These are phyloP conservation scores for Scolopax mira DNA, from an alignment of 2,113 vertebrate species.

Conservation along the genomic window DNA sequence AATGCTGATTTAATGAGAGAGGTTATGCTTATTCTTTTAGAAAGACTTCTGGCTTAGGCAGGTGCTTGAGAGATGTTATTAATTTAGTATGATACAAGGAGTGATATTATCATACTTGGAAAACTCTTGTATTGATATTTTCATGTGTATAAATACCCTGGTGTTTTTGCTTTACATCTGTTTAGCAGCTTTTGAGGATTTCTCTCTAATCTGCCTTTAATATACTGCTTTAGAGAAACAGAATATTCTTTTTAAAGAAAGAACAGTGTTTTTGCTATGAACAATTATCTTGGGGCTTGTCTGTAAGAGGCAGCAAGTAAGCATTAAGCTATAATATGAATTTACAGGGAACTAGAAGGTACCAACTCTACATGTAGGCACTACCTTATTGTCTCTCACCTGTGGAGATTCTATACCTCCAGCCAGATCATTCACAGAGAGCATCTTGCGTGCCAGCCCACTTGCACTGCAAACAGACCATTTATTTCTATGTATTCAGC, in stretches of 20 bases:
- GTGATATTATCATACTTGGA: background rate
- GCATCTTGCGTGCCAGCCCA: background rate
- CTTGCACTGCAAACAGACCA: background rate
- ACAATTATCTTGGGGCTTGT: background rate
- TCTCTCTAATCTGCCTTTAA: conserved; percentile 4
- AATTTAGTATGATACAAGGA: conserved; percentile 54
- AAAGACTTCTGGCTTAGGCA: conserved; percentile 79
- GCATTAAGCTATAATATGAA: background rate
- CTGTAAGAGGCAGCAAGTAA: background rate
- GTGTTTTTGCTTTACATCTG: background rate
- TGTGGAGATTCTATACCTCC: background rate
- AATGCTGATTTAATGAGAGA: conserved; percentile 85
- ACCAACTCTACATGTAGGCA: background rate
- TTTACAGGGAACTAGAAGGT: background rate
- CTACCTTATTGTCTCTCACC: background rate
- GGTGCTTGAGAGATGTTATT: conserved; percentile 69
- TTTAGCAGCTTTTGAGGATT: background rate
- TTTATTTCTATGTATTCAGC: background rate
- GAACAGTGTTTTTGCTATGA: background rate
- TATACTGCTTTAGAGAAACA: background rate
- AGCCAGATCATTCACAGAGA: background rate
- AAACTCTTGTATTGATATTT: background rate
- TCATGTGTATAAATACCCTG: background rate
- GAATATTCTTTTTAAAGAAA: background rate
- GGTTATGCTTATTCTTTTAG: conserved; percentile 80